Base-by-base conservation (phyloP, 2,113 vertebrate genomes). In the Ornithorhynchus anatinus region DNA sequence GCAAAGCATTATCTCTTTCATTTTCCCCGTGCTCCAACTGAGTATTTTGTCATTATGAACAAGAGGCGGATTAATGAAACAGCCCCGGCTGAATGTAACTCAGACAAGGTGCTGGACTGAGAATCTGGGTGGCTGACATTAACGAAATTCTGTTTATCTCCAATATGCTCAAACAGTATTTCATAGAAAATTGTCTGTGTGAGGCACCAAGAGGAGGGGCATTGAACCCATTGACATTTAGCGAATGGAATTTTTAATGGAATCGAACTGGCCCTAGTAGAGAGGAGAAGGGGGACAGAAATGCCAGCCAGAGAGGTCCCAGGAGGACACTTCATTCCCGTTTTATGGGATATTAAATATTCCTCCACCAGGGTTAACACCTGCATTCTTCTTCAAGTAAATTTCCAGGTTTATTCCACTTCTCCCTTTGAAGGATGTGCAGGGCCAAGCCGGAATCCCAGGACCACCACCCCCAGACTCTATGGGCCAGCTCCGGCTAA, bases 201-300 rank as follows among this genome's bases (percentile, higher is more conserved):
- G 81, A 54, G 69, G 69, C 52, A 59, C 53, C 29, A 17, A 77
- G 45, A 80, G 59, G 75, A 62, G 61, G 61, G 67, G 72, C 8
- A 59, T 39, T 82, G 74, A 91, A 84, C 59, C 78, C 79, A 78
- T 2, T 83, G 85, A 86, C 77, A 84, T 90, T 88, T 81, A 79
- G 65, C 80, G 63, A 78, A 63, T 65, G 62, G 73, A 73, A 65
- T 72, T 84, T 80, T 83, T 79, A 88, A 82, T 79, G 75, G 85
- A 83, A 75, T 51, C 45, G 52, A 75, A 69, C 65, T 70, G 70
- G 74, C 61, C n/a, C 51, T 48, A 65, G 50, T 53, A 60, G 59
- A 56, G 72, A 77, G 73, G 75, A 80, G 64, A 80, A 85, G 75
- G 43, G 54, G 73, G 64, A 70, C 79, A 65, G 57, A 84, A 87